These are phyloP conservation scores for Octopus sinensis DNA, from an alignment of 1,140 invertebrate species.

Conservation along the genomic window DNA sequence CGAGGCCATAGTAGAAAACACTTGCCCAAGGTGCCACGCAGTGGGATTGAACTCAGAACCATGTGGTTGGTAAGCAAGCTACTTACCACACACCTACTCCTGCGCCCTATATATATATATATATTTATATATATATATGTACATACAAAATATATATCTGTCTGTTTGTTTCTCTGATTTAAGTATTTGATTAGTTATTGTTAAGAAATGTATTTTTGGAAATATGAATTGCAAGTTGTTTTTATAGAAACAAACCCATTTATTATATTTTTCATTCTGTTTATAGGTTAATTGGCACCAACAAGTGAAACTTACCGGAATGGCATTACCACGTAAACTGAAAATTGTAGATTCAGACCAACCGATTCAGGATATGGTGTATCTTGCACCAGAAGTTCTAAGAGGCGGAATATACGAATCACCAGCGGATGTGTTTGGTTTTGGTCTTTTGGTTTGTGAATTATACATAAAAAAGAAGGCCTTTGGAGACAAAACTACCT, in stretches of 20 bases:
- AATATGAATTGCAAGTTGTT: not conserved
- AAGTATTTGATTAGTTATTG: too few relatives aligned
- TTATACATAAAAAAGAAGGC: constrained; percentile 14
- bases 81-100: too few relatives aligned
- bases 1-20: too few relatives aligned
- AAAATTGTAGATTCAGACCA: constrained; percentile 19
- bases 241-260: not conserved
- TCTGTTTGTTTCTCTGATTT: too few relatives aligned
- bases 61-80: too few relatives aligned
- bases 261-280: not conserved
- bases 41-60: too few relatives aligned
- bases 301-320: constrained; percentile 29
- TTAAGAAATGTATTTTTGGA: too few relatives aligned
- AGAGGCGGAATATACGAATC: constrained; percentile 28
- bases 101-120: too few relatives aligned
- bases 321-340: constrained; percentile 31
- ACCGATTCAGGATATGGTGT: constrained; percentile 27
- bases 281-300: constrained; percentile 29
- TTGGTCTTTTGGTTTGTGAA: constrained; percentile 37
- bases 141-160: too few relatives aligned
- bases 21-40: too few relatives aligned
- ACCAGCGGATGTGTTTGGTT: constrained; percentile 37
- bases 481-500: not conserved
- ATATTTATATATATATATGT: too few relatives aligned
- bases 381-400: constrained; percentile 38